Evolutionary conservation across 2,113 vertebrate species (phyloP).

Genomic region (Solea solea): DNA sequence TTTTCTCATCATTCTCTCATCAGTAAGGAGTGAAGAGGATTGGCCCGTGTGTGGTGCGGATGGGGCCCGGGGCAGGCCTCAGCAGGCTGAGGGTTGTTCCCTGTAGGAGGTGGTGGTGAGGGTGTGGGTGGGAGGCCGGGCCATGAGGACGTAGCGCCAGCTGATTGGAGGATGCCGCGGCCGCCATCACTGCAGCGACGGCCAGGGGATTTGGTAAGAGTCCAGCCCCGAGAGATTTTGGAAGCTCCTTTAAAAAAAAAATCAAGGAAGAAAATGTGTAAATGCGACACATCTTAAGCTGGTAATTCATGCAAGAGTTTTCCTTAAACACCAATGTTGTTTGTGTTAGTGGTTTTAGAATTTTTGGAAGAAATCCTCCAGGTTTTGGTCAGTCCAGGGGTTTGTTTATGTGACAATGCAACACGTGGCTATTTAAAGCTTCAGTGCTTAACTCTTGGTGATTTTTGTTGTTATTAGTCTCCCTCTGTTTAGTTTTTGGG

Average conservation of each 20-base stretch:
- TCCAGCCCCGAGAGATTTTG: slow-evolving; percentile 87
- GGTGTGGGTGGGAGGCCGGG: slow-evolving; percentile 66
- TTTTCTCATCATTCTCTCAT: slow-evolving; percentile 56
- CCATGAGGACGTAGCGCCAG: slow-evolving; percentile 82
- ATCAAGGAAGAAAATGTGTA: slow-evolving; percentile 43
- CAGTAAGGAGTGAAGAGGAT: slow-evolving; percentile 94
- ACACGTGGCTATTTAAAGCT: background rate
- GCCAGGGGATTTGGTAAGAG: slow-evolving; percentile 90
- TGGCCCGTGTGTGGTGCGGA: slow-evolving; percentile 90
- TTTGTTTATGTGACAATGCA: background rate
- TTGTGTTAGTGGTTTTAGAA: background rate
- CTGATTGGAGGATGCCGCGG: slow-evolving; percentile 86
- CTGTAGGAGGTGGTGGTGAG: slow-evolving; percentile 85
- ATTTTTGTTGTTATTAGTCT: too few relatives aligned
- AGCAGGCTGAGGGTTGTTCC: slow-evolving; percentile 88
- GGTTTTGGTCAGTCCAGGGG: background rate
- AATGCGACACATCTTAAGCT: background rate
- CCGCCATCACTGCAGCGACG: slow-evolving; percentile 90
- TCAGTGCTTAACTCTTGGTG: too few relatives aligned
- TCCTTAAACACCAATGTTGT: background rate
- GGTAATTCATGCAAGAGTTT: background rate
- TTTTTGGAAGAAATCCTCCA: background rate
- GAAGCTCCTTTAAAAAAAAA: slow-evolving; percentile 85
- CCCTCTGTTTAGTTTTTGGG: too few relatives aligned
- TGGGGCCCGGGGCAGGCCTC: slow-evolving; percentile 90